A percentile compares a stretch with the other conserved stretches of the same genome.
These are phyloP conservation scores for Drosophila nigritarsus DNA, from an alignment of 2,888 invertebrate genomes.

Conservation along the genomic window DNA sequence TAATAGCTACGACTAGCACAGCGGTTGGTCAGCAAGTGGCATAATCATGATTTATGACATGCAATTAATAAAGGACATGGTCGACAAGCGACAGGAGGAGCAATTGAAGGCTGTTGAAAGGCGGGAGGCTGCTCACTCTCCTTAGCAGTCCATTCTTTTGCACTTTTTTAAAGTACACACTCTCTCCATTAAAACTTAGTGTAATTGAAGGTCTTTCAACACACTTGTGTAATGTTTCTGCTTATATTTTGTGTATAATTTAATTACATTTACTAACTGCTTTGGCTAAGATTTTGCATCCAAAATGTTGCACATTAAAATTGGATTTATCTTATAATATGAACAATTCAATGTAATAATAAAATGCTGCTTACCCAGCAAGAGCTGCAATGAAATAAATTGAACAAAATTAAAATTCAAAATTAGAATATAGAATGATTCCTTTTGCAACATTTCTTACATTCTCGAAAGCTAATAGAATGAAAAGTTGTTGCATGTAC, in stretches of 20 bases:
- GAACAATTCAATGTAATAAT: neutral
- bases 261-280: neutral
- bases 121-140: neutral
- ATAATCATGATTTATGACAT: constrained; percentile 81
- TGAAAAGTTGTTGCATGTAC: neutral
- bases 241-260: neutral
- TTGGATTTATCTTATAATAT: neutral
- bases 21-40: constrained; percentile 76
- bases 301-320: neutral
- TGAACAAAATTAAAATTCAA: no score
- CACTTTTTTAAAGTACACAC: constrained; percentile 62
- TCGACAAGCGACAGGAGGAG: constrained; percentile 19
- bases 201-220: neutral
- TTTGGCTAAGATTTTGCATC: neutral
- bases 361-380: no score
- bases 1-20: constrained; percentile 78
- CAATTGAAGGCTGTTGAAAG: constrained; percentile 67
- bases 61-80: constrained; percentile 78
- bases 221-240: neutral
- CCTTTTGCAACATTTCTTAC: neutral
- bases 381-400: neutral
- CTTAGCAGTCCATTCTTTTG: constrained; percentile 9
- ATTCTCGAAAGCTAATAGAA: neutral
- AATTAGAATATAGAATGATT: no score
- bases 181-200: constrained; percentile 18